These are phyloP conservation scores for Eumerus sabulonum DNA, from an alignment of 2,888 invertebrate species.

Conservation along the genomic window DNA sequence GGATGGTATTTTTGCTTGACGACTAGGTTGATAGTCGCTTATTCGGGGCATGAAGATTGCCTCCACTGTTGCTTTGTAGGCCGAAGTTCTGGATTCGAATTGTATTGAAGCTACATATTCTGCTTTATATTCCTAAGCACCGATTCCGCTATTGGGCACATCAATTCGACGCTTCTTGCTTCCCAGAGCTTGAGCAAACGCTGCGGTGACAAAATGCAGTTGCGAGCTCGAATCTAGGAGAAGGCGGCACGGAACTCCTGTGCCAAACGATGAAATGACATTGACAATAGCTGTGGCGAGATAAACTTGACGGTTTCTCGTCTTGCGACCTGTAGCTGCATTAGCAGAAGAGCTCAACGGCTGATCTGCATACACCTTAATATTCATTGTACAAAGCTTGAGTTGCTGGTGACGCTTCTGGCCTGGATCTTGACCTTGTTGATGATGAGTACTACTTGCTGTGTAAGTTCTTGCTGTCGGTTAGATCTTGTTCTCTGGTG, in stretches of 20 bases:
- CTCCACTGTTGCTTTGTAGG: not conserved
- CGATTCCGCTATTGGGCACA: conserved; percentile 2
- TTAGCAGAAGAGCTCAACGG: too few species aligned
- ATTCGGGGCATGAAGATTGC: not conserved
- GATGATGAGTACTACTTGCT: too few species aligned
- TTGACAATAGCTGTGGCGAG: too few species aligned
- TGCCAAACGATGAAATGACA: too few species aligned
- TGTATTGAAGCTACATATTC: not conserved
- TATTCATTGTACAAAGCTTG: too few species aligned
- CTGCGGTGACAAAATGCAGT: not conserved
- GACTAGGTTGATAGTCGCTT: not conserved
- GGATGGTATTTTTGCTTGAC: not conserved
- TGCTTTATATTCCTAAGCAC: not conserved
- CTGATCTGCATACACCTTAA: too few species aligned
- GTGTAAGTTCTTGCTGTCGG: too few species aligned
- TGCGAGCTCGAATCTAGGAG: conserved; percentile 5
- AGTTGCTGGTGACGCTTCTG: too few species aligned
- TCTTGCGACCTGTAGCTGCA: too few species aligned
- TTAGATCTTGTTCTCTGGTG: too few species aligned
- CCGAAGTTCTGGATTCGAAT: not conserved
- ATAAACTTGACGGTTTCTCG: too few species aligned
- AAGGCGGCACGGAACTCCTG: not conserved
- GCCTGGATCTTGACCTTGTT: too few species aligned
- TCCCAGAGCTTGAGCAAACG: not conserved
- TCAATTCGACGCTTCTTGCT: not conserved